Base-by-base conservation (phyloP, 1,140 invertebrate genomes). In the Leptopilina clavipes region DNA sequence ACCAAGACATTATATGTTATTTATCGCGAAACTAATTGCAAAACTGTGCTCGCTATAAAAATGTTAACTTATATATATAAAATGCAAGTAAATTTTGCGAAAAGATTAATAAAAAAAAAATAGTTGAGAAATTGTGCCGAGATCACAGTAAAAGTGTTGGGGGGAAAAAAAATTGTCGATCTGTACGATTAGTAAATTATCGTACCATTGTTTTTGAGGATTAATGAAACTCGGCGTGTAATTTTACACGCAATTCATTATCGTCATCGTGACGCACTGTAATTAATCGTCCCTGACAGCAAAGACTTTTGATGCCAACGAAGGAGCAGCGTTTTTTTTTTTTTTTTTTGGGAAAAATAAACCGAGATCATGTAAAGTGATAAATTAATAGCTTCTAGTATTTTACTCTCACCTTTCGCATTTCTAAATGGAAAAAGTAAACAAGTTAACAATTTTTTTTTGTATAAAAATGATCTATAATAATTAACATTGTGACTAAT, bases 201-300 rank as follows among this genome's bases (percentile, higher is more conserved):
- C 19, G 59, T 31, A 14, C 25, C 14, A 22, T 65, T 65, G 25
- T 65, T 14, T 65, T 14, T 31, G 12, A 65, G 59, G 59, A 65
- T 65, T 65, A 65, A 65, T 65, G 25, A 31, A 31, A 31, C 5
- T n/a, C 22, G 6, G 59, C 56, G 56, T 65, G 59, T 65, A 65
- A 65, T 31, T 65, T 31, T 65, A 65, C 59, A 65, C 19, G 59
- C 22, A 65, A 31, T 65, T 31, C 59, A 65, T 65, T 65, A 65
- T 65, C 59, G 59, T 65, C 25, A 65, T 65, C 56, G 22, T 65
- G 22, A 31, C 22, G 59, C 59, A 37, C 31, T 31, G 59, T 31
- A 65, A 65, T 65, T 65, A 65, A 65, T 65, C 59, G 59, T 65
- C 59, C 25, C 12, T 65, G 59, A 65, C 59, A 31, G 59, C 25